Base-by-base conservation (phyloP, 2,797 vertebrate genomes). In the Hyperoplus immaculatus region DNA sequence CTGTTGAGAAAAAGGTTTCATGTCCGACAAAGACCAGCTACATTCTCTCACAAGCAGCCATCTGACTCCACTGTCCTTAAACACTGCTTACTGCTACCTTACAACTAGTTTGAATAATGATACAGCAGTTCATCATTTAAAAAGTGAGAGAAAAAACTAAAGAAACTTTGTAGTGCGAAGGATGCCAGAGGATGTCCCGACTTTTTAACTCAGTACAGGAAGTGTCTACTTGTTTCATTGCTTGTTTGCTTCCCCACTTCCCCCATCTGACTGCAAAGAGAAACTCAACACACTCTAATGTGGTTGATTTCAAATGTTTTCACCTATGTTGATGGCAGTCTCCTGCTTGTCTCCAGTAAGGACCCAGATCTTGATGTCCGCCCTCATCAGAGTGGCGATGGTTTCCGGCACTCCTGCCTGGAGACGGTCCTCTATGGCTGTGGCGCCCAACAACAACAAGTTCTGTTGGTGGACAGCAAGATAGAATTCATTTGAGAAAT, bases 331-430 rank as follows among this genome's bases (percentile, higher is more conserved):
- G 61, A 99, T 95, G 81, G 97, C 97, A 0, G 98, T 99, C 94
- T 99, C 98, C 89, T 98, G 97, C 83, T 99, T 99, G 94, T 99
- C 98, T 61, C 98, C 98, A 0, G 98, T 99, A 89, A 99, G 95
- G 86, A 99, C 96, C 98, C 98, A 99, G 81, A 99, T 99, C 93
- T 97, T 98, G 84, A 99, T 99, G 90, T 97, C 96, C 18, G 98
- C 98, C 90, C 94, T 97, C 90, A 98, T 95, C 77, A 99, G 93
- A 3, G 97, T 97, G 79, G 96, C 93, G 87, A 99, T 99, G 72
- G 98, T 99, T 93, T 99, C 98, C 1, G 98, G 98, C 78, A 99
- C 98, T 15, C 96, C 96, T 0, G 96, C 95, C 94, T 99, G 98
- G 81, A 99, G 95, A 56, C 96, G 96, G 82, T 99, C 98, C 91